Base-by-base conservation (phyloP, 2,113 vertebrate species). In the Lanius ludovicianus region DNA sequence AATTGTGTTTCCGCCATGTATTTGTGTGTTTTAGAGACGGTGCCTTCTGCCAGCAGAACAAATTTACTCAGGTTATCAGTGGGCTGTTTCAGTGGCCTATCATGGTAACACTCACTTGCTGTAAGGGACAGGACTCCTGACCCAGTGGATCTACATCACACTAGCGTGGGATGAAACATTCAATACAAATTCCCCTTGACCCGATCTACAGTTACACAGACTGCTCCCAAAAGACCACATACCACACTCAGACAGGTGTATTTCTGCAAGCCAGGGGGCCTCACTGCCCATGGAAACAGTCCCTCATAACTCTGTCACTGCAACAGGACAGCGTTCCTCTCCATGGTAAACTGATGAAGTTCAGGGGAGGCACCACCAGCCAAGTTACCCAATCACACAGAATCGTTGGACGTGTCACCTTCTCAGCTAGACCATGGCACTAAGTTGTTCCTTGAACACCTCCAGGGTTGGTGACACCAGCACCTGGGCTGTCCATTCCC, bases 1-100 rank as follows among this genome's bases (percentile, higher is more conserved):
- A 99, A 95, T 98, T 98, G 93, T 99, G 98, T 97, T 99, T 99
- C 94, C 95, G 98, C 98, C 99, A 99, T n/a, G 94, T 93, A 94
- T 97, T 98, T 97, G 98, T 98, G 53, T 99, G 98, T 94, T 98
- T 99, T 94, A 99, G 94, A 92, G 98, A 95, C 14, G 89, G 96
- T 90, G 90, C 96, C 97, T 98, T 99, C 98, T 98, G 97, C 47
- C 68, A 93, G 75, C 59, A 92, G 94, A 96, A 97, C 15, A 93
- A 86, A 91, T 71, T 52, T 46, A 81, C 59, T 81, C 35, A 78
- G 84, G 63, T 35, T 53, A 84, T 71, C 59, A 75, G 10, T 4
- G 52, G n/a, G 53, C 28, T 53, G 67, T 37, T 87, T 59, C 73
- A 88, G 37, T 49, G 35, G 30, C 31, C 39, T 57, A 20, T 18